Conservation (phyloP, 1,140 invertebrate species). For the Drosophila bocki region DNA sequence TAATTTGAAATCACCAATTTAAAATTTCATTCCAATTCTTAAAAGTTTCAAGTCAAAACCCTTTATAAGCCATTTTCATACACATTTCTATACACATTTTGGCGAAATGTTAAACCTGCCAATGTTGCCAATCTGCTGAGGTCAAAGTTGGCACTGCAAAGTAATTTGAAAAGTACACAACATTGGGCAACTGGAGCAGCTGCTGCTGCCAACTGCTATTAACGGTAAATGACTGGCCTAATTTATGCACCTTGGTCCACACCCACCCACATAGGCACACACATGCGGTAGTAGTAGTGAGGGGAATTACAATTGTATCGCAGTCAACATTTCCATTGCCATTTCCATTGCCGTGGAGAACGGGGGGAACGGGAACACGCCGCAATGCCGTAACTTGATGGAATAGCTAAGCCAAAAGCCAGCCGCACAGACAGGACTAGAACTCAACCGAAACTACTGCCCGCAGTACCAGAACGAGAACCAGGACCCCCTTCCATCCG, state of each 20-base stretch:
- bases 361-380: slow-evolving; percentile 38
- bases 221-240: slow-evolving; percentile 77
- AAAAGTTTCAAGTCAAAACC: not conserved
- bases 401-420: slow-evolving; percentile 55
- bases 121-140: slow-evolving; percentile 24
- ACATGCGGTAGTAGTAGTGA: slow-evolving; percentile 1
- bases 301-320: slow-evolving; percentile 50
- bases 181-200: slow-evolving; percentile 45
- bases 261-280: slow-evolving; percentile 5
- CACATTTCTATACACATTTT: not conserved
- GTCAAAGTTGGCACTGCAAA: slow-evolving; percentile 45
- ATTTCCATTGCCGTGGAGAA: slow-evolving; percentile 25
- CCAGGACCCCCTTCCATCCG: slow-evolving; percentile 5
- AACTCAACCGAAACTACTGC: slow-evolving; percentile 33
- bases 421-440: slow-evolving; percentile 9
- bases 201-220: slow-evolving; percentile 62
- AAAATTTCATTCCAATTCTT: not conserved
- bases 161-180: slow-evolving; percentile 71
- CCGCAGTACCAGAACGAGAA: slow-evolving; percentile 1
- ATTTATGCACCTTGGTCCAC: slow-evolving; percentile 66
- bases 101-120: not conserved
- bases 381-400: slow-evolving; percentile 81
- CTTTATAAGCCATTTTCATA: not conserved
- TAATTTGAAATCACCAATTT: not conserved
- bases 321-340: slow-evolving; percentile 56